Percentiles rank a stretch among this genome's conserved stretches.
These are phyloP conservation scores for Eumerus sabulonum DNA, from an alignment of 2,888 invertebrate species.

Conservation along the genomic window DNA sequence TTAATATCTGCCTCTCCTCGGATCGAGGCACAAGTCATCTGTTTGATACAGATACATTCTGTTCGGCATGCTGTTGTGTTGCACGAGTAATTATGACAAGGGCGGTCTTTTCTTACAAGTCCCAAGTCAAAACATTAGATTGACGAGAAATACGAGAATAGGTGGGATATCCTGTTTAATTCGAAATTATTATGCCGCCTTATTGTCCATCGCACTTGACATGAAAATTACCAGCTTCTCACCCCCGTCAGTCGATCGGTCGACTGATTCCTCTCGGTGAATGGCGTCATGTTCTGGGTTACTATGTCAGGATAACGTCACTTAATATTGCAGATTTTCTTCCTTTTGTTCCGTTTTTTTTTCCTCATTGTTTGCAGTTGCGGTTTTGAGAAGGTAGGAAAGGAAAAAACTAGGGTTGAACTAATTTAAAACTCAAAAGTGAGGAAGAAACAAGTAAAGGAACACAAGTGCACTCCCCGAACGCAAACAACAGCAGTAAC, in stretches of 20 bases:
- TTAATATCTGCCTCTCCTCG: constrained; percentile 12
- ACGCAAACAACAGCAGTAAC: not conserved
- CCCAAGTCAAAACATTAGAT: constrained; percentile 69
- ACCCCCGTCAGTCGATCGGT: too few relatives aligned
- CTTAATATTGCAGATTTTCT: constrained; percentile 42
- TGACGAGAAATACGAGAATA: constrained; percentile 38
- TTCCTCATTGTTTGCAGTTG: constrained; percentile 47
- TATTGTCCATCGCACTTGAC: constrained; percentile 26
- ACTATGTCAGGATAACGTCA: constrained; percentile 63
- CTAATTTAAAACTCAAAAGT: constrained; percentile 11
- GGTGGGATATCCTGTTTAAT: constrained; percentile 45
- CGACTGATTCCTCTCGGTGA: constrained; percentile 10
- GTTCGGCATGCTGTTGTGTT: constrained; percentile 23
- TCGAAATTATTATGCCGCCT: constrained; percentile 47
- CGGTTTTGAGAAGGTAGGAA: constrained; percentile 44
- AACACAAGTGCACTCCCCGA: not conserved
- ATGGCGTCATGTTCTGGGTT: constrained; percentile 56
- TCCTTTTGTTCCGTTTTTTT: constrained; percentile 3
- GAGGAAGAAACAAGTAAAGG: not conserved
- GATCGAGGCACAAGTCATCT: constrained; percentile 39
- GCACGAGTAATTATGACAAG: constrained; percentile 22
- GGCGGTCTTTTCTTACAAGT: constrained; percentile 61
- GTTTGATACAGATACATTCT: constrained; percentile 47
- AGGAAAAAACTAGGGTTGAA: constrained; percentile 18
- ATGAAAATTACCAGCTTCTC: constrained; percentile 5